Base-by-base conservation (phyloP, 1,140 invertebrate species). In the Euwallacea fornicatus region DNA sequence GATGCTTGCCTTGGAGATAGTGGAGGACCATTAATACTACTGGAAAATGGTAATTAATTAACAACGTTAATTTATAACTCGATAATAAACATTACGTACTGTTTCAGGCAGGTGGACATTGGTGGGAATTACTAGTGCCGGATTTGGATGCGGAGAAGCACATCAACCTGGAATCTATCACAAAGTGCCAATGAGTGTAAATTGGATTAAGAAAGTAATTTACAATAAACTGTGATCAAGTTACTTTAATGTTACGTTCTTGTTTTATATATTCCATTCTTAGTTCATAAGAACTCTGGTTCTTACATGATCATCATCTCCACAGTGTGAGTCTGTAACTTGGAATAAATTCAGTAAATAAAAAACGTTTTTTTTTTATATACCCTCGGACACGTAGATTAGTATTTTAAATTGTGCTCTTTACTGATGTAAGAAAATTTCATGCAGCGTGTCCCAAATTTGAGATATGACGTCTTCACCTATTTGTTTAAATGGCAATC, bases 161-260 rank as follows among this genome's bases (percentile, higher is more conserved):
- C 90, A 91, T 74, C 92, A 94, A 79, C 92, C 92, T 0, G 91
- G 91, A n/a, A 93, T 93, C 74, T 93, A 93, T 81, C 91, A 93
- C 80, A 90, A 90, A 78, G 86, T 93, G 2, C 85, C 89, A 70
- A 86, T 87, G 71, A 92, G 91, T 33, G 82, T 88, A 7, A 83
- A 86, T 65, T 93, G 91, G 91, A 91, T 93, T 50, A 83, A 82
- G 75, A 84, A 84, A 15, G 78, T 88, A 59, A 84, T 86, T 68
- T 72, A 69, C 53, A 65, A 9, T 7, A 59, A 65, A 15, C 54
- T 56, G 16, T 56, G 54, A 56, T 56, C 13, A 50, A 50, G 46
- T 50, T 50, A 50, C 4, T 33, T 33, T 33, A 33, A 33, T 33
- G 21, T 33, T 33, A 33, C 21, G 21, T 53, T n/a, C 15, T 53